These are phyloP conservation scores for Imbricaverruca yamaguchii DNA, from an alignment of 2,888 invertebrate species.

Conservation along the genomic window DNA sequence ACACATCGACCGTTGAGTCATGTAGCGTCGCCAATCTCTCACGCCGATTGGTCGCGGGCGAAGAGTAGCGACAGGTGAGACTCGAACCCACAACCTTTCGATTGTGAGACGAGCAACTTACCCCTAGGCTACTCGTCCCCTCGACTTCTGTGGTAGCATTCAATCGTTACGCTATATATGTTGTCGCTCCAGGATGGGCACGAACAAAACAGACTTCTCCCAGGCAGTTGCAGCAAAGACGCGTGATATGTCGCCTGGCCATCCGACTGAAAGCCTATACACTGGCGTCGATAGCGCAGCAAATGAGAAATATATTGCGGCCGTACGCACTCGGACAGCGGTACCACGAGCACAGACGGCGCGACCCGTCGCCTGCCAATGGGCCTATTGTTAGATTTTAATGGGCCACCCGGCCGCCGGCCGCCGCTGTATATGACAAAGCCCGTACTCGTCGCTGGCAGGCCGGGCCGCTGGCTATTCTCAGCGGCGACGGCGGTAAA, in stretches of 20 bases:
- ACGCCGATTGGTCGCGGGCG: too few relatives aligned
- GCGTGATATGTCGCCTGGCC: not conserved
- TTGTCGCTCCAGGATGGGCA: not conserved
- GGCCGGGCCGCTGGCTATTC: not conserved
- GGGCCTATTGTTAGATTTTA: not conserved
- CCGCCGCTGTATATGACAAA: constrained; percentile 3
- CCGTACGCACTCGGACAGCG: not conserved
- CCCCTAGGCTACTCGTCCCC: too few relatives aligned
- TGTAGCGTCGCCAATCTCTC: too few relatives aligned
- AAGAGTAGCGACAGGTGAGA: too few relatives aligned
- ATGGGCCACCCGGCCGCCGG: not conserved
- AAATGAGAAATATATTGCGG: not conserved
- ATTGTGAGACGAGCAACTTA: too few relatives aligned
- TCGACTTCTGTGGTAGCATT: not conserved
- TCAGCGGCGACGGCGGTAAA: not conserved
- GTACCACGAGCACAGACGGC: not conserved
- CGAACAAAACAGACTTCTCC: not conserved
- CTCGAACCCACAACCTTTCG: too few relatives aligned
- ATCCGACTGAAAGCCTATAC: not conserved
- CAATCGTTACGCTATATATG: not conserved
- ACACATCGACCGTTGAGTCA: too few relatives aligned
- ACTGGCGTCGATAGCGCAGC: not conserved
- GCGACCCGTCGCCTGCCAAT: not conserved
- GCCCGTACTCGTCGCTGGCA: constrained; percentile 12
- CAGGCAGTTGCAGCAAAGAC: not conserved